Conservation (phyloP, 2,888 invertebrate genomes). For the Prostheceraeus crozeri region DNA sequence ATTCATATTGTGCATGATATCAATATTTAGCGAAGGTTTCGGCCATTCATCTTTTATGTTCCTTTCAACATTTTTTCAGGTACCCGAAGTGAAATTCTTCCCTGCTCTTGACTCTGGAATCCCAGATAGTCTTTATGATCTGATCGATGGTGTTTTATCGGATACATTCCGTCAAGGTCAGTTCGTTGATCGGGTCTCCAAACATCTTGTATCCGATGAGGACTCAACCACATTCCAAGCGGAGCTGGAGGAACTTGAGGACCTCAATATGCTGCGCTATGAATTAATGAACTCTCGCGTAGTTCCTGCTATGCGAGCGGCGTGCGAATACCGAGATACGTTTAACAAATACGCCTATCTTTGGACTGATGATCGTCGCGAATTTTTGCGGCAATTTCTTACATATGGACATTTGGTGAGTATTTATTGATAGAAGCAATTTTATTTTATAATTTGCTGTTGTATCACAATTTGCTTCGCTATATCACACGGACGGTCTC, state of each 20-base stretch:
- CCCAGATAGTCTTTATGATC: slow-evolving; percentile 34
- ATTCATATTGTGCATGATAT: no score
- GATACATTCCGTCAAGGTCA: slow-evolving; percentile 33
- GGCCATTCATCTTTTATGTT: no score
- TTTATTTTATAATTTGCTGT: no score
- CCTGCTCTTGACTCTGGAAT: slow-evolving; percentile 32
- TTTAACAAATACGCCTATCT: slow-evolving; percentile 27
- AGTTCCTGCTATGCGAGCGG: slow-evolving; percentile 16
- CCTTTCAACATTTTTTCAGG: no score
- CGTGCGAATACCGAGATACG: slow-evolving; percentile 29
- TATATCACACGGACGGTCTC: no score
- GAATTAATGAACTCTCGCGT: slow-evolving; percentile 4
- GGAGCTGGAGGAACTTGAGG: slow-evolving; percentile 21
- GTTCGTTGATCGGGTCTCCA: slow-evolving; percentile 24
- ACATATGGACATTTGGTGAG: slow-evolving; percentile 21
- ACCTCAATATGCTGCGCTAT: slow-evolving; percentile 26
- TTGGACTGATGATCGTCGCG: slow-evolving; percentile 34
- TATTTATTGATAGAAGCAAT: no score
- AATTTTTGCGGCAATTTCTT: slow-evolving; percentile 32
- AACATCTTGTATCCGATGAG: not conserved
- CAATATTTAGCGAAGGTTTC: no score
- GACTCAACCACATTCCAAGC: slow-evolving; percentile 26
- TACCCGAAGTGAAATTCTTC: slow-evolving; percentile 32
- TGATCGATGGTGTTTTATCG: slow-evolving; percentile 31
- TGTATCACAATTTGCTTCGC: no score